Base-by-base conservation (phyloP, 2,113 vertebrate species). In the Bombycilla garrulus region DNA sequence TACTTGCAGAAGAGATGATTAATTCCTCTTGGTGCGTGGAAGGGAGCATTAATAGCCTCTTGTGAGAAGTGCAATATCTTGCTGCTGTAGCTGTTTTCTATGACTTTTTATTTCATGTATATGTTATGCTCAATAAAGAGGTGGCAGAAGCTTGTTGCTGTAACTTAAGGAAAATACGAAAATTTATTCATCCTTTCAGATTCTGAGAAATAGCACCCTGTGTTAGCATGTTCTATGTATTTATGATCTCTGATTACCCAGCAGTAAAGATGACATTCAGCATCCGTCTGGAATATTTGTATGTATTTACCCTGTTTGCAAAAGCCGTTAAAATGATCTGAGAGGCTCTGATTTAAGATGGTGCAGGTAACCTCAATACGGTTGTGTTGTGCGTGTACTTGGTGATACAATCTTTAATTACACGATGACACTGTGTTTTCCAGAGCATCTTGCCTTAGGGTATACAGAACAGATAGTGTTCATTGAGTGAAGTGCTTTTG, bases 11-110 rank as follows among this genome's bases (percentile, higher is more conserved):
- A 38, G 91, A 90, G 38, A 42, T 94, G 95, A 97, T 95, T 92
- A 65, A 86, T 96, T 86, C 64, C 93, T 86, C 60, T 90, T 95
- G 79, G 47, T 67, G 86, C 29, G 28, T 42, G 71, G 91, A 95
- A 95, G 47, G 42, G 66, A 96, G 40, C 81, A 88, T 88, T 95
- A 95, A 89, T 89, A 96, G 86, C 94, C 96, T 87, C 86, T 95
- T 44, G 13, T 93, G 67, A 86, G 85, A 95, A 94, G 42, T 76
- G 81, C 70, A 67, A 15, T 96, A 42, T 88, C 95, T 96, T 93
- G 47, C 62, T 91, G 66, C 67, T 87, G 66, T 96, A 96, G 19
- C 62, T 88, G 14, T 93, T 45, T 92, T 96, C 82, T 88, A 47
- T 9, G 2, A 60, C 3, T 56, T 48, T 48, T 91, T 92, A 72